Percentiles rank a stretch among this genome's conserved stretches.
Conservation (phyloP, 2,113 vertebrate species). For the Tragelaphus strepsiceros region DNA sequence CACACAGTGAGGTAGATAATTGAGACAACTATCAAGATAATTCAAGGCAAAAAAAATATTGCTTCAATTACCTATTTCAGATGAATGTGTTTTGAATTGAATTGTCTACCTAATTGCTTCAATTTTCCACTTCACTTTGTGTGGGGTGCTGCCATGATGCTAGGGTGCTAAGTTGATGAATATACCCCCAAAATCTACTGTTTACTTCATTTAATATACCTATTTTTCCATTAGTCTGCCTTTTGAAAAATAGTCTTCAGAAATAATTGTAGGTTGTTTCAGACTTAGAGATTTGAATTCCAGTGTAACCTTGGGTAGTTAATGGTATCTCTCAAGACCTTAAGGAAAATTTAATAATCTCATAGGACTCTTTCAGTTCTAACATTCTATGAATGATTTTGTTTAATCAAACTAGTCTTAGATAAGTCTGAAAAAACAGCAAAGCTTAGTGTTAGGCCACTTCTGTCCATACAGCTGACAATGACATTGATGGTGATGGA, state of each 20-base stretch:
- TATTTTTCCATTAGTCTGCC: not conserved
- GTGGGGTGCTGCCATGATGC: not conserved
- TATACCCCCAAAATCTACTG: not conserved
- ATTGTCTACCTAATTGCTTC: slow-evolving; percentile 50
- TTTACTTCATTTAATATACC: not conserved
- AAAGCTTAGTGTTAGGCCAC: not conserved
- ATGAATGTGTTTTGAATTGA: slow-evolving; percentile 40
- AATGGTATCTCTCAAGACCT: not conserved
- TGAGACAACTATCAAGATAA: slow-evolving; percentile 53
- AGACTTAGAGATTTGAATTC: not conserved
- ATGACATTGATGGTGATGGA: not conserved
- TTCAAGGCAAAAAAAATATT: slow-evolving; percentile 31
- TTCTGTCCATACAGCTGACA: not conserved
- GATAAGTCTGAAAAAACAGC: not conserved
- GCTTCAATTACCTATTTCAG: slow-evolving; percentile 60
- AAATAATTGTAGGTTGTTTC: not conserved
- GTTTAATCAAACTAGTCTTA: not conserved
- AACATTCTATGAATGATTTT: not conserved
- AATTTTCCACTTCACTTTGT: slow-evolving; percentile 55
- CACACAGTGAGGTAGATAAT: slow-evolving; percentile 46
- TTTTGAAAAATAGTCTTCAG: not conserved
- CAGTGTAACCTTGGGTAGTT: not conserved
- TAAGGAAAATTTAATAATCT: not conserved
- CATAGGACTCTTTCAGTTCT: not conserved
- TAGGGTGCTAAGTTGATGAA: slow-evolving; percentile 8